phyloP scores from a whole-genome alignment of 2,113 vertebrate genomes.

The Cebus imitator region DNA sequence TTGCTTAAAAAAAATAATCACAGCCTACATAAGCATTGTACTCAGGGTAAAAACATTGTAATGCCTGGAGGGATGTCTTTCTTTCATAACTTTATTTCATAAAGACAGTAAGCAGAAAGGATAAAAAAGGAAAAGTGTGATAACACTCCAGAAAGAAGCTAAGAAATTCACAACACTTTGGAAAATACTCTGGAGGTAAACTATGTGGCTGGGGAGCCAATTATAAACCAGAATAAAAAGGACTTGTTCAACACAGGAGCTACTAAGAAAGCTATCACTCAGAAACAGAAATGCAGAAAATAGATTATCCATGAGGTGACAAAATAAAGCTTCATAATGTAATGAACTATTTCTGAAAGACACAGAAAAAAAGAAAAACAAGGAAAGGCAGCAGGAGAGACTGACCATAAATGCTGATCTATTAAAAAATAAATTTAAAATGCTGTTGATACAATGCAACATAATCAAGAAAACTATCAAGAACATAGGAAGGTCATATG shows the following conservation, averaged over 20 bases:
- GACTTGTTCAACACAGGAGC: not conserved
- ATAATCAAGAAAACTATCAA: not conserved
- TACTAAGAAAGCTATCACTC: constrained; percentile 5
- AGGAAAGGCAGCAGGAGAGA: not conserved
- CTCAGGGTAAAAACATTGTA: constrained; percentile 25
- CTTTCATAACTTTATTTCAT: constrained; percentile 50
- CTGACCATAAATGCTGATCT: not conserved
- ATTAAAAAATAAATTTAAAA: not conserved
- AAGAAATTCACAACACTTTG: constrained; percentile 7
- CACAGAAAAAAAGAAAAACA: not conserved
- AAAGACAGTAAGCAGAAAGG: not conserved
- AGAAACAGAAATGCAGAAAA: not conserved
- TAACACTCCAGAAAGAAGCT: constrained; percentile 16
- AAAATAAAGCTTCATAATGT: not conserved
- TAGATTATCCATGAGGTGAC: not conserved
- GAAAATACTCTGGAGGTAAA: constrained; percentile 10
- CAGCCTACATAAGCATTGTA: fast-evolving
- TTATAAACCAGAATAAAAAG: constrained; percentile 62
- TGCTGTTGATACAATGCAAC: not conserved
- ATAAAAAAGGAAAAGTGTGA: not conserved
- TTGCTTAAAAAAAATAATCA: not conserved
- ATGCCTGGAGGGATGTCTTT: not conserved
- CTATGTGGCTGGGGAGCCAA: constrained; percentile 23
- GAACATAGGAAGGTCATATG: not conserved
- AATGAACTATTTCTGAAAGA: not conserved